Base-by-base conservation (phyloP, 2,113 vertebrate genomes). In the Scomber scombrus region DNA sequence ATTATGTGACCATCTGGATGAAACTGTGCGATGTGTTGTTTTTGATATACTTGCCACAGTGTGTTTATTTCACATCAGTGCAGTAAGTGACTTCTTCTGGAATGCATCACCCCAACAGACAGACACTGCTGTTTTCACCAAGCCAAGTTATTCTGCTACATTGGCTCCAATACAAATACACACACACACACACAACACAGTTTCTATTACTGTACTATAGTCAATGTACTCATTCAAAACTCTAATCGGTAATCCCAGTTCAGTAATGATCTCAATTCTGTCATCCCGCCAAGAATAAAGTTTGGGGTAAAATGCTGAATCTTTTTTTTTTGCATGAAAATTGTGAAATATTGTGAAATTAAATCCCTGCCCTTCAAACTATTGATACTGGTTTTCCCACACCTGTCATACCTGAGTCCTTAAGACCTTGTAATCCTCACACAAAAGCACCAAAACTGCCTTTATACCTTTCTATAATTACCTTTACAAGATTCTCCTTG, bases 1-100 rank as follows among this genome's bases (percentile, higher is more conserved):
- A 80, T 71, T 61, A 82, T 15, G 31, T 0, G 3, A 56, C 75
- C 75, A 79, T 75, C 80, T 75, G 80, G 64, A 60, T 56, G 66
- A 55, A 52, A 34, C 52, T 40, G 34, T 40, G 34, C 29, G 19
- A 56, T 54, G 56, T 51, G 31, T 40, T 64, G 65, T 50, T 62
- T 49, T 70, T 43, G 51, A 52, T 54, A 13, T 57, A 57, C 11
- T 67, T 50, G 34, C 11, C 43, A n/a, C 29, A 58, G 63, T 56
- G 14, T 9, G 47, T 63, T 77, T 66, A 50, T 56, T 71, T 45
- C 19, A 23, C 72, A 19, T 51, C 60, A 29, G 0, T 34, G 43
- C 47, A 65, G 49, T 57, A 19, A 50, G n/a, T 54, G 62, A 68
- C 50, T 61, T 2, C 72, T 58, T 8, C 58, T 65, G n/a, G 47